Conservation (phyloP, 2,113 vertebrate species). For the Uropsilus gracilis region DNA sequence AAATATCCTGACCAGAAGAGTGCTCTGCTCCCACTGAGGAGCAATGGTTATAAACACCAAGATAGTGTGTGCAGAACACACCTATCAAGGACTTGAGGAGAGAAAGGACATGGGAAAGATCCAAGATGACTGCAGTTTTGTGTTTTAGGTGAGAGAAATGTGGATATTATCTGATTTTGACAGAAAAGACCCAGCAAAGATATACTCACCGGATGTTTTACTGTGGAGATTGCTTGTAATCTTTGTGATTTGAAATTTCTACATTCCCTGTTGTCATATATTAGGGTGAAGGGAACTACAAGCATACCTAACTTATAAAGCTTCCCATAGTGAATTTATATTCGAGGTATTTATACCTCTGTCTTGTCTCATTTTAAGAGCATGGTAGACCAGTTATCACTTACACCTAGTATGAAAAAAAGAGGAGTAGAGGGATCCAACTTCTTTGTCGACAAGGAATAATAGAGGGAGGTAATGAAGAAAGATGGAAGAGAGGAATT, state of each 20-base stretch:
- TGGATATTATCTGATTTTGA: background rate
- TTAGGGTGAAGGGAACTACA: background rate
- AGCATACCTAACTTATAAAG: background rate
- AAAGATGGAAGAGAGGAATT: background rate
- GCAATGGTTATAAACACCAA: background rate
- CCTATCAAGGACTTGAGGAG: background rate
- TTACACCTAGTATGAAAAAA: background rate
- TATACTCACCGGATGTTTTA: background rate
- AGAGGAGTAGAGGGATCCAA: background rate
- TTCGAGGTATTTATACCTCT: background rate
- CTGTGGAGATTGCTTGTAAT: background rate
- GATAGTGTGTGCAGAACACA: background rate
- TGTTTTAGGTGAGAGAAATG: slow-evolving; percentile 28
- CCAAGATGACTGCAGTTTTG: background rate
- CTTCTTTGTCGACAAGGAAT: background rate
- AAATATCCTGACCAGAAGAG: background rate
- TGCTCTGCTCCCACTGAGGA: background rate
- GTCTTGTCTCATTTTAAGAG: background rate
- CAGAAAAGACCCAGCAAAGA: background rate
- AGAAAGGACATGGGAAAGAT: background rate
- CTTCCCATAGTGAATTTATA: background rate
- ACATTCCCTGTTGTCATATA: background rate
- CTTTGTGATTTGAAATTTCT: background rate
- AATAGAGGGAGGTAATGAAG: background rate
- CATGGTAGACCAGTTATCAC: background rate